These are phyloP conservation scores for Drosophila prosaltans DNA, from an alignment of 1,140 invertebrate genomes.

Conservation along the genomic window DNA sequence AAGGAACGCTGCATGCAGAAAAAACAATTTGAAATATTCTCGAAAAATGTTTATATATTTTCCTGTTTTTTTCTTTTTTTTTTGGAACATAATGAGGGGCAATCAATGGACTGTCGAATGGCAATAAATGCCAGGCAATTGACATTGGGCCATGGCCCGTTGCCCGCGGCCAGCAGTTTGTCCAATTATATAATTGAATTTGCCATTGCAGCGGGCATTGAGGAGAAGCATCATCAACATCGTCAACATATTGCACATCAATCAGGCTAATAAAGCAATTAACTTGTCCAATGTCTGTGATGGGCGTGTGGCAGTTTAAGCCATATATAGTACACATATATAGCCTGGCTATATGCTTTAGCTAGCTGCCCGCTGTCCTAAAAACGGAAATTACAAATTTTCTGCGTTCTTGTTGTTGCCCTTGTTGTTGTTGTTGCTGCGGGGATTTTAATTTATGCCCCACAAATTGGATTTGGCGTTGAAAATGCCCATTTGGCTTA, in stretches of 20 bases:
- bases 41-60: background rate
- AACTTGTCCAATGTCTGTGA: conserved; percentile 36
- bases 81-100: conserved; percentile 42
- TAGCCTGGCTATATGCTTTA: background rate
- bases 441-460: conserved; percentile 68
- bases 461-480: conserved; percentile 69
- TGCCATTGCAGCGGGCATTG: conserved; percentile 24
- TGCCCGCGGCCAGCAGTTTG: background rate
- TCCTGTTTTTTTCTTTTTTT: background rate
- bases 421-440: conserved; percentile 40
- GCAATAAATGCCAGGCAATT: conserved; percentile 30
- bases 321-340: conserved; percentile 35
- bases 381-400: conserved; percentile 70
- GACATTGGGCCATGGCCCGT: background rate
- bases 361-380: conserved; percentile 29
- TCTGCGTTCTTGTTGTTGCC: conserved; percentile 16
- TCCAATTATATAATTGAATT: conserved; percentile 76
- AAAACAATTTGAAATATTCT: background rate
- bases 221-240: conserved; percentile 24
- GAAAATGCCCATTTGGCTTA: conserved; percentile 70
- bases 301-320: conserved; percentile 17
- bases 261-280: conserved; percentile 78
- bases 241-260: conserved; percentile 47
- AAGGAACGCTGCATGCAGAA: conserved; percentile 47
- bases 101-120: conserved; percentile 41